phyloP scores from a whole-genome alignment of 2,888 invertebrate species.

The Amorpha juglandis region DNA sequence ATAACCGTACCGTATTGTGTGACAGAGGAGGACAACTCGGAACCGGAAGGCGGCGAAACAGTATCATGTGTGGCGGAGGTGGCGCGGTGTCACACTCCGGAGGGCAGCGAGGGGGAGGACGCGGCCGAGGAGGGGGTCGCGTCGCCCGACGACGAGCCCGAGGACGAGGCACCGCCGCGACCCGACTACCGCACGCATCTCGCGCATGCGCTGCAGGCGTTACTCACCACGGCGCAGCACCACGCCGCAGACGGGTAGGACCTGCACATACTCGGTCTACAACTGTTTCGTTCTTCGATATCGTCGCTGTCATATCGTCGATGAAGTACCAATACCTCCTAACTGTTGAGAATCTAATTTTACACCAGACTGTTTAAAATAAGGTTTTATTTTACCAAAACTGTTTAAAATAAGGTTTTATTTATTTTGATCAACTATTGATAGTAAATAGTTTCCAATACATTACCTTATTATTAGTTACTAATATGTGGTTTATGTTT shows the following conservation, averaged over 20 bases:
- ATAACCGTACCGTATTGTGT: background rate
- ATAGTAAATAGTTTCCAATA: too few species aligned
- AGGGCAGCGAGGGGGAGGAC: slow-evolving; percentile 61
- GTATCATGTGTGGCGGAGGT: slow-evolving; percentile 39
- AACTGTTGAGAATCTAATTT: too few species aligned
- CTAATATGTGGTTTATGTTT: too few species aligned
- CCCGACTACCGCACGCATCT: slow-evolving; percentile 47
- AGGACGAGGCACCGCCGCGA: slow-evolving; percentile 35
- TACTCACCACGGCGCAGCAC: slow-evolving; percentile 44
- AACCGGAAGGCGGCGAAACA: slow-evolving; percentile 46
- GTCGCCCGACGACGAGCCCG: slow-evolving; percentile 38
- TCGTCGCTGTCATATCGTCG: too few species aligned
- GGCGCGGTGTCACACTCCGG: slow-evolving; percentile 55
- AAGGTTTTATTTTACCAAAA: too few species aligned
- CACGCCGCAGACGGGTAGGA: slow-evolving; percentile 40
- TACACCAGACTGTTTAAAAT: too few species aligned
- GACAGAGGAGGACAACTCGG: slow-evolving; percentile 62
- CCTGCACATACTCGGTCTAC: background rate
- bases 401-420: too few species aligned
- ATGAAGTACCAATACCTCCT: too few species aligned
- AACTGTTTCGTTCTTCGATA: too few species aligned
- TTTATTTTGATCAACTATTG: too few species aligned
- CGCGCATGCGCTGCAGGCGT: slow-evolving; percentile 49
- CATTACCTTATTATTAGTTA: too few species aligned
- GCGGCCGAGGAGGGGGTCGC: slow-evolving; percentile 43